Conservation (phyloP, 2,888 invertebrate genomes). For the Hemaris fuciformis region DNA sequence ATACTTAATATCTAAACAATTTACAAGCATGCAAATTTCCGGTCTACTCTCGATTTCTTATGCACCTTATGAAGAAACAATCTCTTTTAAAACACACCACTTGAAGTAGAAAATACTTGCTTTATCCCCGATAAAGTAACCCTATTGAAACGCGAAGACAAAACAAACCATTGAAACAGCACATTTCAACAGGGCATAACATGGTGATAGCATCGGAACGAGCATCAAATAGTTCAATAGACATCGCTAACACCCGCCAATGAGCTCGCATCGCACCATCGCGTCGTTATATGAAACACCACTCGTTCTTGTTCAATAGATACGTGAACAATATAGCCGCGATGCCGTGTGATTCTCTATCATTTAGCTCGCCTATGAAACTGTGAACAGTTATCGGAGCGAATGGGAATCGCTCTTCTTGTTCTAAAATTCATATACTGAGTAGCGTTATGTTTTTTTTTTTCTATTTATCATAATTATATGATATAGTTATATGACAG, state of each 20-base stretch:
- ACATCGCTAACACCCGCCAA: slow-evolving; percentile 4
- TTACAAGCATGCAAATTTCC: no score
- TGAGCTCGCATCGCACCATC: background rate
- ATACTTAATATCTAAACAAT: no score
- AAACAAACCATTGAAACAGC: background rate
- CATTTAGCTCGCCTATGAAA: background rate
- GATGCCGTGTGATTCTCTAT: background rate
- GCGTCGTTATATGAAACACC: background rate
- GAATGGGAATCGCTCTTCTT: background rate
- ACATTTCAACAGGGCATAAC: background rate
- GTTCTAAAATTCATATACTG: background rate
- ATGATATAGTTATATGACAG: no score
- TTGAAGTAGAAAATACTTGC: background rate
- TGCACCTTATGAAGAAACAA: no score
- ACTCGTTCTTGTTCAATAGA: background rate
- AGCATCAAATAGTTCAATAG: slow-evolving; percentile 6
- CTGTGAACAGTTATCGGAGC: background rate
- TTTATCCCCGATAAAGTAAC: background rate
- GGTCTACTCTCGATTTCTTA: no score
- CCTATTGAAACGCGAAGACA: background rate
- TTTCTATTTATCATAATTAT: no score
- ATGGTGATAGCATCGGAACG: background rate
- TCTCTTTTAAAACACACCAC: background rate
- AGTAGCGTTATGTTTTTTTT: background rate
- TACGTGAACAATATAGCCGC: background rate